A percentile compares a stretch with the other conserved stretches of the same genome.
These are phyloP conservation scores for Metopia argyrocephala DNA, from an alignment of 2,888 invertebrate species.

Conservation along the genomic window DNA sequence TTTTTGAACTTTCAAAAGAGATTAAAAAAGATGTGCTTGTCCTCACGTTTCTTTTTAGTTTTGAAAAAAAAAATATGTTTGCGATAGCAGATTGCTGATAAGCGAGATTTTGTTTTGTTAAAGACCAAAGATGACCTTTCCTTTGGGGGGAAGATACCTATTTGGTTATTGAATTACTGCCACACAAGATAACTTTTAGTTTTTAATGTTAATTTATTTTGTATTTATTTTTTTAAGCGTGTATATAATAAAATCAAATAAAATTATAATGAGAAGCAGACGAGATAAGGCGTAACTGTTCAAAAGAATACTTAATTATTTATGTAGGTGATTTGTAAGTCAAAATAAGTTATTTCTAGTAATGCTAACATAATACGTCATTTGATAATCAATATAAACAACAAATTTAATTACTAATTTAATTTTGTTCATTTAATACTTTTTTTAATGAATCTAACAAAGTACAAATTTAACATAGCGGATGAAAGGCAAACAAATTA, in stretches of 20 bases:
- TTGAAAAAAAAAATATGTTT: conserved; percentile 22
- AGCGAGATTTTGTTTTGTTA: conserved; percentile 19
- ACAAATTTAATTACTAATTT: too few relatives aligned
- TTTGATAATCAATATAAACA: too few relatives aligned
- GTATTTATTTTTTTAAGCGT: not conserved
- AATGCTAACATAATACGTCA: too few relatives aligned
- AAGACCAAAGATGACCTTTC: conserved; percentile 46
- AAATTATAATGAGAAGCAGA: not conserved
- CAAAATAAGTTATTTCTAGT: too few relatives aligned
- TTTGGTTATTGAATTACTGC: conserved; percentile 9
- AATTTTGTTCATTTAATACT: too few relatives aligned
- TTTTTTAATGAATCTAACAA: too few relatives aligned
- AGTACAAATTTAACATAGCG: too few relatives aligned
- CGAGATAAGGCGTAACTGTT: not conserved
- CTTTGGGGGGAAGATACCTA: conserved; percentile 18
- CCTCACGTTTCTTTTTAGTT: not conserved
- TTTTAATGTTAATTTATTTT: conserved; percentile 4
- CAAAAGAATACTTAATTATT: too few relatives aligned
- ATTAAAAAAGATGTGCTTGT: conserved; percentile 41
- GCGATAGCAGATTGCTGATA: conserved; percentile 54
- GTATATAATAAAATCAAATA: not conserved
- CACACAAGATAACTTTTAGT: not conserved
- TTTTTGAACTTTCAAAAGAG: conserved; percentile 36
- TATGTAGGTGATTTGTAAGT: too few relatives aligned
- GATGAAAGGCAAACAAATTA: too few relatives aligned